Percentiles rank a stretch among this genome's conserved stretches.
phyloP scores from a whole-genome alignment of 2,888 invertebrate genomes.

The Rambutsinella grinnellia region DNA sequence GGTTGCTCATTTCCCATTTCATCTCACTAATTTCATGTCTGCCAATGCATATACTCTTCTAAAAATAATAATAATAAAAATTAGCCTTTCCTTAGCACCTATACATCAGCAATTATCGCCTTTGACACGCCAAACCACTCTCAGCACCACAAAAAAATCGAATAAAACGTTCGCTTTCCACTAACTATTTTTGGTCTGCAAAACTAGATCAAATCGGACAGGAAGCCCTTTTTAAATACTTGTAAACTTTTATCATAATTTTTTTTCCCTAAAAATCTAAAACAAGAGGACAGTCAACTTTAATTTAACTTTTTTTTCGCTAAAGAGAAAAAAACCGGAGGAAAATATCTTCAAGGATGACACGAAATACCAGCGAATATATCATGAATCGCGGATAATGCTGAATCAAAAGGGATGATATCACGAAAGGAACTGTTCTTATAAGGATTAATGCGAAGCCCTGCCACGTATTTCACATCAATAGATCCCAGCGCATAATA shows the following conservation, averaged over 20 bases:
- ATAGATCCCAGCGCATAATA: not conserved
- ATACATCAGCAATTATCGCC: too few species aligned
- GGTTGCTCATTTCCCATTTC: conserved; percentile 1
- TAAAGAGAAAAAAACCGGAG: too few species aligned
- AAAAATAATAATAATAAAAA: not conserved
- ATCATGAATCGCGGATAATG: not conserved
- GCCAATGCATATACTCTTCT: not conserved
- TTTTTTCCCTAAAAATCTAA: not conserved
- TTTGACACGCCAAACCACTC: too few species aligned
- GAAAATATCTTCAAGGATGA: not conserved
- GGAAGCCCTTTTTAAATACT: conserved; percentile 1
- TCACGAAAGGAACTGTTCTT: not conserved
- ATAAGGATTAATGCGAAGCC: not conserved
- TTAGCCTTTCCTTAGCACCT: not conserved
- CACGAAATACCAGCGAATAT: not conserved
- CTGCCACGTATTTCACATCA: not conserved
- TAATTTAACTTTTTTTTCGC: too few species aligned
- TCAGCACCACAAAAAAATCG: too few species aligned
- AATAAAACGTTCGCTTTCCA: too few species aligned
- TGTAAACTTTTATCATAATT: not conserved
- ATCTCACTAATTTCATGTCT: not conserved
- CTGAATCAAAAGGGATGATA: not conserved
- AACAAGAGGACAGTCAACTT: not conserved
- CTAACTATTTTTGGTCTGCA: too few species aligned
- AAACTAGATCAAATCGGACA: too few species aligned